These are phyloP conservation scores for Laothoe populi DNA, from an alignment of 2,888 invertebrate genomes.

Conservation along the genomic window DNA sequence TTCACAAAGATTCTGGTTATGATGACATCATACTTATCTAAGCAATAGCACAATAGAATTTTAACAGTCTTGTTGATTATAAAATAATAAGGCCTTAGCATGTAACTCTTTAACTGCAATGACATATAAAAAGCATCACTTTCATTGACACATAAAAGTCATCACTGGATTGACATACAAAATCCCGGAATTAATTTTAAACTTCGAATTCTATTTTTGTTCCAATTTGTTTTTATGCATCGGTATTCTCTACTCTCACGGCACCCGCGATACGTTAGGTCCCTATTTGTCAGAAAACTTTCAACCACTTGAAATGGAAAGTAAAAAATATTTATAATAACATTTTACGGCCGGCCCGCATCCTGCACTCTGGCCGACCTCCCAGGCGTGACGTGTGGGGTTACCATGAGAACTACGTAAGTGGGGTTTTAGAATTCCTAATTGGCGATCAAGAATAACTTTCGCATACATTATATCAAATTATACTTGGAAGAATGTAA, in stretches of 20 bases:
- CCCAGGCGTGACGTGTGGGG: slow-evolving; percentile 10
- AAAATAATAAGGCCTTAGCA: no score
- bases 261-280: background rate
- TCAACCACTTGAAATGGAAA: background rate
- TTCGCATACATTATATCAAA: background rate
- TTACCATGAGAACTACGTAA: background rate
- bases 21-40: no score
- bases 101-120: no score
- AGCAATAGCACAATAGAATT: no score
- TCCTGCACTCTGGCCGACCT: slow-evolving; percentile 4
- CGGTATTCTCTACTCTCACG: background rate
- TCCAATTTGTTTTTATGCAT: background rate
- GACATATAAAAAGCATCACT: no score
- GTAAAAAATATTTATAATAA: slow-evolving; percentile 10
- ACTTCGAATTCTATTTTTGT: background rate
- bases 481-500: background rate
- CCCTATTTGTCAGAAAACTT: background rate
- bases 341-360: slow-evolving; percentile 10
- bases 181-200: background rate
- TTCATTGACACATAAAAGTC: no score
- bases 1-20: no score
- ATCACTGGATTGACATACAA: no score
- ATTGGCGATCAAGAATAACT: background rate
- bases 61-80: no score
- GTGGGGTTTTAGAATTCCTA: background rate